Evolutionary conservation across 2,113 vertebrate species (phyloP).

Genomic region (Gymnogyps californianus): DNA sequence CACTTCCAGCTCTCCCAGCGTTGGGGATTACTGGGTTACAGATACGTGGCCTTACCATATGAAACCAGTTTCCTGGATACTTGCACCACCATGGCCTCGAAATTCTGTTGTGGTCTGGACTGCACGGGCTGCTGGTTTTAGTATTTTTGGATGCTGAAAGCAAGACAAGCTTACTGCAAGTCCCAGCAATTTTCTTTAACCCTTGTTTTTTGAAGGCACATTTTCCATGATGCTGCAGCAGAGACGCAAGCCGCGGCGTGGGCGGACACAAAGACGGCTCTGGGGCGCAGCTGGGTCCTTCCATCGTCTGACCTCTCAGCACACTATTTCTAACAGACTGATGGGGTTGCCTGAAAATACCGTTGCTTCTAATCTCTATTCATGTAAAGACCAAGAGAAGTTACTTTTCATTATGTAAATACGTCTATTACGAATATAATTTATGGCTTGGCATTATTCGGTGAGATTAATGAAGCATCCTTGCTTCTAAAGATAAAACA

Average conservation of each 20-base stretch:
- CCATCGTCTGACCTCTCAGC: background rate
- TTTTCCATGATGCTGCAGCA: background rate
- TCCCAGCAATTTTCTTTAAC: background rate
- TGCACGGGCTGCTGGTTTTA: background rate
- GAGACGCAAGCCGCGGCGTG: accelerated
- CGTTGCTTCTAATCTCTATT: background rate
- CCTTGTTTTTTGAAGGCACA: background rate
- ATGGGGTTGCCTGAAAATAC: background rate
- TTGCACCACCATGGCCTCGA: background rate
- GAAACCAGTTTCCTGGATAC: conserved; percentile 13
- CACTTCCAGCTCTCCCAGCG: background rate
- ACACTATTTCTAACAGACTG: background rate
- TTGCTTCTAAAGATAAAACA: conserved; percentile 28
- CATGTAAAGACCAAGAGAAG: background rate
- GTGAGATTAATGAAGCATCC: conserved; percentile 11
- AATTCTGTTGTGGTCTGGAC: conserved; percentile 10
- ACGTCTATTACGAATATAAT: background rate
- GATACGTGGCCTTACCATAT: background rate
- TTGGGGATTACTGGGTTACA: background rate
- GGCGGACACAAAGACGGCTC: background rate
- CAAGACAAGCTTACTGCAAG: background rate
- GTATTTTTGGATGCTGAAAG: background rate
- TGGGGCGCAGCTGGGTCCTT: background rate
- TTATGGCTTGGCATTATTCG: conserved; percentile 12
- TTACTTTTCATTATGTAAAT: conserved; percentile 27